Conservation (phyloP, 1,140 invertebrate genomes). For the Diploscapter pachys region DNA sequence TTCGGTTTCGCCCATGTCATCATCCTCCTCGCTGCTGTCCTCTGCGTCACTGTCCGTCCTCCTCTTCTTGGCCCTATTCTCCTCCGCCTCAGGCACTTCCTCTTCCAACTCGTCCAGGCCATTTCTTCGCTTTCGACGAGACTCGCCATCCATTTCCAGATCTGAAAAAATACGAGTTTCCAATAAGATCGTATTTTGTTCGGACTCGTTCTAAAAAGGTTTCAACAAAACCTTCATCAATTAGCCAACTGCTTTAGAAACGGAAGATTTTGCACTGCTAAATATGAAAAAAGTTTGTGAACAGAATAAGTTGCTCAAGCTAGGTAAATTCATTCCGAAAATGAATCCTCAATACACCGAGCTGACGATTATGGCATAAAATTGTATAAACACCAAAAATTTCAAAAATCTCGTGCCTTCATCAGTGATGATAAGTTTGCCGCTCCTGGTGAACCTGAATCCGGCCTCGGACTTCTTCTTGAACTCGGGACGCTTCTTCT, state of each 20-base stretch:
- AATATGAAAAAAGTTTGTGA: too few species aligned
- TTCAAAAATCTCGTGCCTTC: conserved; percentile 17
- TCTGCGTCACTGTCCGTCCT: conserved; percentile 29
- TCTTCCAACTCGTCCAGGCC: conserved; percentile 19
- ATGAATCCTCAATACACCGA: neutral
- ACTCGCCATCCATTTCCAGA: conserved; percentile 18
- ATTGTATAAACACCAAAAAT: conserved; percentile 4
- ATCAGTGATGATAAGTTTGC: conserved; percentile 35
- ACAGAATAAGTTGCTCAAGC: too few species aligned
- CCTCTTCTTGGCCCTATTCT: neutral
- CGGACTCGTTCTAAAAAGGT: too few species aligned
- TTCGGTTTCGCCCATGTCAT: conserved; percentile 12
- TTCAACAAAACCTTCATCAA: too few species aligned
- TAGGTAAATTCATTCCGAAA: neutral
- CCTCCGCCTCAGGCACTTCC: conserved; percentile 1
- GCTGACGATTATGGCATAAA: neutral
- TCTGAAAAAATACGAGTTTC: neutral
- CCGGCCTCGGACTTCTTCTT: conserved; percentile 33
- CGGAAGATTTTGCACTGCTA: too few species aligned
- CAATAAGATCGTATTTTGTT: too few species aligned
- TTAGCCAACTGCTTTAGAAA: too few species aligned
- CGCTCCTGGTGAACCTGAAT: conserved; percentile 40
- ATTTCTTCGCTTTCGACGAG: conserved; percentile 24
- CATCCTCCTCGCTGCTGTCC: conserved; percentile 14
- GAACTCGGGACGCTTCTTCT: conserved; percentile 14